These are phyloP conservation scores for Dendropsophus ebraccatus DNA, from an alignment of 2,113 vertebrate species.

Conservation along the genomic window DNA sequence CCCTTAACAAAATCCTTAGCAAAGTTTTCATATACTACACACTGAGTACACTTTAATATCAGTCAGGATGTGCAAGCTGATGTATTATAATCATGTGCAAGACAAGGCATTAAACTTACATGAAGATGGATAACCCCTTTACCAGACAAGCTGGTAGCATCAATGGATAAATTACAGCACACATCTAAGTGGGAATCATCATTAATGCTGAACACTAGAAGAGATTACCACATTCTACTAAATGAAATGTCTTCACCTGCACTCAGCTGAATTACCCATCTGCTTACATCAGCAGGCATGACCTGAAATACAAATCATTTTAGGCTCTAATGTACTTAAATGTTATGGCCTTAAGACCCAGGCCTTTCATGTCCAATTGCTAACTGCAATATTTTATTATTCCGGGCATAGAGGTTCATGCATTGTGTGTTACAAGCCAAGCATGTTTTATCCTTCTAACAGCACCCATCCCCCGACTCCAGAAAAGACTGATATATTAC, in stretches of 20 bases:
- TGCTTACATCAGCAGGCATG: neutral
- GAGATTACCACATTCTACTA: neutral
- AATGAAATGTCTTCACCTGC: conserved; percentile 4
- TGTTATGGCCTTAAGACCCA: neutral
- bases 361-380: neutral
- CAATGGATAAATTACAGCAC: neutral
- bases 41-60: neutral
- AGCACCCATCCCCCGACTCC: neutral
- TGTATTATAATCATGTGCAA: neutral
- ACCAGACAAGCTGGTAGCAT: neutral
- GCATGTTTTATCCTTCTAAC: neutral
- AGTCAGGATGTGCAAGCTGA: neutral
- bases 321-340: conserved; percentile 5
- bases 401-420: neutral
- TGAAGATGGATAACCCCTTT: neutral
- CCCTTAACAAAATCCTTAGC: neutral
- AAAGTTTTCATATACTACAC: neutral
- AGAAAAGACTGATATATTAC: neutral
- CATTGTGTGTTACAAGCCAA: neutral
- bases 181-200: neutral
- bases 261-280: conserved; percentile 18
- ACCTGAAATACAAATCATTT: neutral
- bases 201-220: neutral
- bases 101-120: neutral
- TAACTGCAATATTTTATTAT: neutral